Base-by-base conservation (phyloP, 2,888 invertebrate genomes). In the Hoplodrina blanda region DNA sequence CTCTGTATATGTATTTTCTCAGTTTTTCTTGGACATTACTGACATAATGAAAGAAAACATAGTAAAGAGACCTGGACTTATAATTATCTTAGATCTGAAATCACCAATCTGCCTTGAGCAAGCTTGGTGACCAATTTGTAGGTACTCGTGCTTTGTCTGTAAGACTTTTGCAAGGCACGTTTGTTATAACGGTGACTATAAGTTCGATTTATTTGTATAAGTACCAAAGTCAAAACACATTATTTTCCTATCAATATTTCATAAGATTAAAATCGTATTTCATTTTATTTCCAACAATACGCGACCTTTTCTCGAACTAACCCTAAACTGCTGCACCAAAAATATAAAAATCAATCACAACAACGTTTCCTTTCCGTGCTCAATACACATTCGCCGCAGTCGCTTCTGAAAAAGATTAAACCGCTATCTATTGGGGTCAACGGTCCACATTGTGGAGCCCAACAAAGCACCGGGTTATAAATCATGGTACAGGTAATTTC, bases 401-500 rank as follows among this genome's bases (percentile, higher is more conserved):
- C 63, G 83, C 81, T 80, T 84, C 79, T 87, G 83, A 82, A 88
- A 90, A 88, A 91, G 89, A 91, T 91, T 91, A 89, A 80, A 82
- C 74, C 78, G 69, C 85, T 92, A 93, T 93, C 93, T 92, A 93
- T 91, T 67, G 88, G 83, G 94, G 93, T 90, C 93, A 90, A 84
- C 86, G 84, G 84, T 81, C 88, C 87, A 77, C 73, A 89, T 88
- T 90, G 90, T 90, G 77, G 80, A 68, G 82, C 82, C 84, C 83
- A 77, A 89, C 89, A 88, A 88, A 88, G 87, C 86, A 85, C 77
- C 72, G 69, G 78, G 87, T 89, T 87, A 93, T 94, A 94, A 94
- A 94, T 94, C 94, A 93, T 91, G 77, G 89, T 85, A 87, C 89
- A 89, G 90, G 94, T 94, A 93, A 94, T 94, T 94, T 93, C 91